Evolutionary conservation across 2,113 vertebrate genomes (phyloP), one percentile per base, ranked within the genome.

Genomic region (Budorcas taxicolor): DNA sequence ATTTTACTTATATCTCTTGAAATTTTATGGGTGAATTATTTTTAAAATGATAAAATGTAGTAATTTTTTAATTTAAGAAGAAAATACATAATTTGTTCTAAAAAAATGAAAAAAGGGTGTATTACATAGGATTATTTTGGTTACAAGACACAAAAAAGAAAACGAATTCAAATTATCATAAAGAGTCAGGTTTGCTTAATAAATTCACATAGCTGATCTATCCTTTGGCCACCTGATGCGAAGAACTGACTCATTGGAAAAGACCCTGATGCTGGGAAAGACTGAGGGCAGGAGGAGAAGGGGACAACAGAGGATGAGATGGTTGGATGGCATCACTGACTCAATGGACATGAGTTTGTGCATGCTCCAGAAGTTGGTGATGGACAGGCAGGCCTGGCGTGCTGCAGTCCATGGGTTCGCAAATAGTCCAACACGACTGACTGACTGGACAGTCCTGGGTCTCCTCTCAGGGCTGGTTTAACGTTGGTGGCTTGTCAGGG

Each of bases 51-150:
- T 50, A 53, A 96, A 94, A 87, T 36, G 67, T 58, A 62, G 21
- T 80, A 36, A 19, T 13, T 81, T 92, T 95, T 94, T 95, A 91
- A 86, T 85, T 93, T 74, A 78, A 93, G 55, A 58, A 80, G 33
- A 86, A 81, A n/a, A 89, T 71, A 76, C 25, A 43, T 55, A 29
- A 50, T 67, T 80, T 95, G 7, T 80, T 88, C 52, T 52, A 45
- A 71, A 97, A 50, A 60, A 60, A 83, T 36, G 21, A 27, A 31
- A 62, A 55, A 82, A 81, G 43, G 0, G 58, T 3, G 7, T 60
- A 40, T 45, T 36, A n/a, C 19, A 55, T 80, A 45, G 21, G 36
- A 36, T 89, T 82, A 67, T 86, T 96, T 95, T 60, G 64, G 25
- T 95, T 86, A 64, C 4, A 62, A 87, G 29, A 93, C 17, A 16